Percentiles rank a stretch among this genome's conserved stretches.
These are phyloP conservation scores for Reticulitermes lucifugus DNA, from an alignment of 2,888 invertebrate species.

Conservation along the genomic window DNA sequence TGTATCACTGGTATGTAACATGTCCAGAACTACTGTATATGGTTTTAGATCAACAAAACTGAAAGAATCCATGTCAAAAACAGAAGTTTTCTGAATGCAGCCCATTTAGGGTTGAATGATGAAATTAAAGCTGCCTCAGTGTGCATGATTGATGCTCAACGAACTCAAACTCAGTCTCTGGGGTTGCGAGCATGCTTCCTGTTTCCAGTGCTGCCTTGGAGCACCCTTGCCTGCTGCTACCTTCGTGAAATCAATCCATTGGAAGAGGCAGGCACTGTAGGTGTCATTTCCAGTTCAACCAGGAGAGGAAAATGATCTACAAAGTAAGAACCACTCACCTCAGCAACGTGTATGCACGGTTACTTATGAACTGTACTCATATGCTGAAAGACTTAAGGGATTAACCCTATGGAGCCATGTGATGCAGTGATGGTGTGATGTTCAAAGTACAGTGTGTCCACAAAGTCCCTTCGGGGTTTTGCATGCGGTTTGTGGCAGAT, in stretches of 20 bases:
- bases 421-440: too few species aligned
- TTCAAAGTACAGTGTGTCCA: too few species aligned
- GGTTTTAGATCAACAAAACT: background rate
- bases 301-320: slow-evolving; percentile 92
- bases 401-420: too few species aligned
- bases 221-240: slow-evolving; percentile 70
- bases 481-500: too few species aligned
- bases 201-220: slow-evolving; percentile 31
- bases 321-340: slow-evolving; percentile 53
- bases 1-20: background rate
- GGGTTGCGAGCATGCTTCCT: slow-evolving; percentile 30
- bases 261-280: slow-evolving; percentile 70
- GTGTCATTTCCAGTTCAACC: slow-evolving; percentile 91
- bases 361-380: too few species aligned
- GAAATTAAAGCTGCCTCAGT: slow-evolving; percentile 46
- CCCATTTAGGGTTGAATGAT: slow-evolving; percentile 25
- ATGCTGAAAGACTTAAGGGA: too few species aligned
- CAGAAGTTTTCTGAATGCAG: slow-evolving; percentile 36
- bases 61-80: slow-evolving; percentile 29
- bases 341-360: too few species aligned
- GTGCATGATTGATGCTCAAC: slow-evolving; percentile 18
- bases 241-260: slow-evolving; percentile 88
- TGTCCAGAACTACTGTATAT: background rate
- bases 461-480: too few species aligned
- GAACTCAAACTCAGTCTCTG: slow-evolving; percentile 29